These are phyloP conservation scores for Chionoecetes opilio DNA, from an alignment of 1,140 invertebrate genomes.

Conservation along the genomic window DNA sequence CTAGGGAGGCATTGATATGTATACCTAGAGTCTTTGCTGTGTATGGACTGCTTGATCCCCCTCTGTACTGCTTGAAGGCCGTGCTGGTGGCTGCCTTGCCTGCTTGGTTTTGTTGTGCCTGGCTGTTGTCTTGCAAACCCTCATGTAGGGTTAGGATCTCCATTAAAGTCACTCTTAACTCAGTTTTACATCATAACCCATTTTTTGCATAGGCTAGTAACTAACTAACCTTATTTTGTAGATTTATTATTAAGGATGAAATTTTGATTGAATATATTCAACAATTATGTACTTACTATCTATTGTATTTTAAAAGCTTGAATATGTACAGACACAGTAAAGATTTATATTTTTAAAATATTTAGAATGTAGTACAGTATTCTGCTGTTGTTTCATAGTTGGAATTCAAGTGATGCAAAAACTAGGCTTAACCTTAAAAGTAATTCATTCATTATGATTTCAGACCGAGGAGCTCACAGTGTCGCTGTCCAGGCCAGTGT, in stretches of 20 bases:
- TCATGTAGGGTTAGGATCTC: neutral
- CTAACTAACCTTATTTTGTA: neutral
- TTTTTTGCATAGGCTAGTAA: neutral
- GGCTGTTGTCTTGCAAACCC: neutral
- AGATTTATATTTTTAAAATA: neutral
- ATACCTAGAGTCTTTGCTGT: neutral
- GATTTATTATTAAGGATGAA: neutral
- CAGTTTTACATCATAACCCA: neutral
- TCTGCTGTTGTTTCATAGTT: neutral
- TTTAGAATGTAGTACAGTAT: neutral
- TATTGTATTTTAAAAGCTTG: neutral
- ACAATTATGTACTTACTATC: neutral
- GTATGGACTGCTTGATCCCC: neutral
- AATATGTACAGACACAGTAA: neutral
- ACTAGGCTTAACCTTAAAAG: neutral
- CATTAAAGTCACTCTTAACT: neutral
- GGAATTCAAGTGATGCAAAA: neutral
- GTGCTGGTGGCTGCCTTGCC: neutral
- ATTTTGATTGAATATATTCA: neutral
- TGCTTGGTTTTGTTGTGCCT: neutral
- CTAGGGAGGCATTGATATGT: neutral
- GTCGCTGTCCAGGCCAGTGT: slow-evolving; percentile 84
- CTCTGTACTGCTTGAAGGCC: neutral
- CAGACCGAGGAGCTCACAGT: slow-evolving; percentile 83
- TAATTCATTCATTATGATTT: slow-evolving; percentile 19